These are phyloP conservation scores for Brachyalestes nurse DNA, from an alignment of 2,797 vertebrate genomes.

Conservation along the genomic window DNA sequence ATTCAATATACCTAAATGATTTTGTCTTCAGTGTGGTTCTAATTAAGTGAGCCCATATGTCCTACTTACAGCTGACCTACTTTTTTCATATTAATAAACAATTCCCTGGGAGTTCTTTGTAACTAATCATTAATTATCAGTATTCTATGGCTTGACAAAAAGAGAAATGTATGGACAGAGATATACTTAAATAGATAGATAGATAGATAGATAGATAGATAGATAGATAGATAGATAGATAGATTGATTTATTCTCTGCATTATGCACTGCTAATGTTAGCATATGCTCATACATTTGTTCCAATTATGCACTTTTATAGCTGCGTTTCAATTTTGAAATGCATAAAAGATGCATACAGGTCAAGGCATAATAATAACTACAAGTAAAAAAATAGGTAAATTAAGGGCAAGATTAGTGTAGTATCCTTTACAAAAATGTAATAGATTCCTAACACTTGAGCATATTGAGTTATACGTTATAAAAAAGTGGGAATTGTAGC, in stretches of 20 bases:
- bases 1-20: neutral
- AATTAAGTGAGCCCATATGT: conserved; percentile 3
- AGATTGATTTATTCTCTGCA: neutral
- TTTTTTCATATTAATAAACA: neutral
- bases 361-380: neutral
- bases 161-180: neutral
- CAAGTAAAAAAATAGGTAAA: neutral
- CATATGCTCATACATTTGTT: too few relatives aligned
- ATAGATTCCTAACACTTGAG: too few relatives aligned
- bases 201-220: neutral
- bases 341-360: too few relatives aligned
- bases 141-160: conserved; percentile 61
- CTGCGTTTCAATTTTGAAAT: neutral
- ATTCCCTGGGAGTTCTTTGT: conserved; percentile 1
- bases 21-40: neutral
- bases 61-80: neutral
- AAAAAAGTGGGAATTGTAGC: too few relatives aligned
- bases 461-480: too few relatives aligned
- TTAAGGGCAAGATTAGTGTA: neutral
- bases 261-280: too few relatives aligned
- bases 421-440: too few relatives aligned
- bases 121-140: conserved; percentile 11
- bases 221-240: neutral
- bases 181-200: too few relatives aligned
- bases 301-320: neutral